Evolutionary conservation across 1,140 invertebrate genomes (phyloP).

Genomic region (Drosophila rufa): DNA sequence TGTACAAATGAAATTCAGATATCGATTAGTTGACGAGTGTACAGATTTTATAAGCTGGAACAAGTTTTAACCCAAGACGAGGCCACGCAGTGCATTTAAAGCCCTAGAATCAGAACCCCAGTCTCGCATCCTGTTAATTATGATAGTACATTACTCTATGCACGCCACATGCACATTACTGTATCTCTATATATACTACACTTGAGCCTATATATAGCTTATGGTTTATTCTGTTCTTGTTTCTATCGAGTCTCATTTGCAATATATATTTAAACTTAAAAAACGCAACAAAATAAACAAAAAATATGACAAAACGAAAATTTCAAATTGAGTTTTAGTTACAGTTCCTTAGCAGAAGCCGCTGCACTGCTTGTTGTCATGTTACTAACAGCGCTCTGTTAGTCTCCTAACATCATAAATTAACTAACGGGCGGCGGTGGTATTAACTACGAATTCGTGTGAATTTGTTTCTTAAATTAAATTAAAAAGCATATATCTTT

Average conservation of each 20-base stretch:
- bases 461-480: neutral
- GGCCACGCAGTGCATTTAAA: slow-evolving; percentile 68
- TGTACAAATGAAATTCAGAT: slow-evolving; percentile 64
- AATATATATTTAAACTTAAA: slow-evolving; percentile 48
- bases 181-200: slow-evolving; percentile 41
- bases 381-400: slow-evolving; percentile 55
- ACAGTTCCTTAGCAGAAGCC: slow-evolving; percentile 5
- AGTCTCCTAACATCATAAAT: slow-evolving; percentile 43
- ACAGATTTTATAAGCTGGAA: slow-evolving; percentile 60
- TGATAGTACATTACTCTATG: slow-evolving; percentile 54
- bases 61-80: slow-evolving; percentile 46
- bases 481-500: neutral
- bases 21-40: slow-evolving; percentile 54
- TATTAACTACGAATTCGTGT: neutral
- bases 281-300: slow-evolving; percentile 63
- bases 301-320: slow-evolving; percentile 36
- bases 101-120: slow-evolving; percentile 38
- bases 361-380: slow-evolving; percentile 47
- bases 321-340: slow-evolving; percentile 39
- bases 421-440: slow-evolving; percentile 27
- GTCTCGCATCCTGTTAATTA: slow-evolving; percentile 67
- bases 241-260: slow-evolving; percentile 65
- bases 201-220: slow-evolving; percentile 39
- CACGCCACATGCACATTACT: slow-evolving; percentile 69
- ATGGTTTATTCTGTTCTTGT: slow-evolving; percentile 46